Percentiles rank a stretch among this genome's conserved stretches.
These are phyloP conservation scores for Cydia fagiglandana DNA, from an alignment of 1,140 invertebrate species.

Conservation along the genomic window DNA sequence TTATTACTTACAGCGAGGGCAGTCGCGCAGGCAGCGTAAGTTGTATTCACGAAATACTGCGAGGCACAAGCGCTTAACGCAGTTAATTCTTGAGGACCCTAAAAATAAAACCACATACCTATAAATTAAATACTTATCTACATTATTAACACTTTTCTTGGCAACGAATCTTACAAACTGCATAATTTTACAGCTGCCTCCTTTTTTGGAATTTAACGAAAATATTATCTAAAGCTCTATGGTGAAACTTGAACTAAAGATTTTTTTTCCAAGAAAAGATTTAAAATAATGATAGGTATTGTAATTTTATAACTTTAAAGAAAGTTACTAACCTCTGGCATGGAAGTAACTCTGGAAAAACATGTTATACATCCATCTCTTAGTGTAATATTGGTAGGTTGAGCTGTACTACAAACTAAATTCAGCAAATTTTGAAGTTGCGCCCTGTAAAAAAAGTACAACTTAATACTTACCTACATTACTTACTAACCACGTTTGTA, in stretches of 20 bases:
- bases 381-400: conserved; percentile 74
- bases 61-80: conserved; percentile 72
- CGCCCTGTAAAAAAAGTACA: conserved; percentile 56
- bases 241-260: too few species aligned
- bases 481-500: too few species aligned
- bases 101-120: conserved; percentile 38
- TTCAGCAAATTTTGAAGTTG: conserved; percentile 76
- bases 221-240: too few species aligned
- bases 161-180: too few species aligned
- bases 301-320: too few species aligned
- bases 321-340: conserved; percentile 63
- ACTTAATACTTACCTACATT: too few species aligned
- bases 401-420: conserved; percentile 78
- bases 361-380: conserved; percentile 78
- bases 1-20: conserved; percentile 63
- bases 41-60: conserved; percentile 74
- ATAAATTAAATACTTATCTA: neutral
- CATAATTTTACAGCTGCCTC: too few species aligned
- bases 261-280: too few species aligned
- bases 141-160: too few species aligned
- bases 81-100: conserved; percentile 73
- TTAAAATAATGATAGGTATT: too few species aligned
- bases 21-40: conserved; percentile 73
- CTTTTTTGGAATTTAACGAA: too few species aligned
- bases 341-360: conserved; percentile 74